Conservation (phyloP, 2,113 vertebrate genomes). For the Sinocyclocheilus rhinocerous region DNA sequence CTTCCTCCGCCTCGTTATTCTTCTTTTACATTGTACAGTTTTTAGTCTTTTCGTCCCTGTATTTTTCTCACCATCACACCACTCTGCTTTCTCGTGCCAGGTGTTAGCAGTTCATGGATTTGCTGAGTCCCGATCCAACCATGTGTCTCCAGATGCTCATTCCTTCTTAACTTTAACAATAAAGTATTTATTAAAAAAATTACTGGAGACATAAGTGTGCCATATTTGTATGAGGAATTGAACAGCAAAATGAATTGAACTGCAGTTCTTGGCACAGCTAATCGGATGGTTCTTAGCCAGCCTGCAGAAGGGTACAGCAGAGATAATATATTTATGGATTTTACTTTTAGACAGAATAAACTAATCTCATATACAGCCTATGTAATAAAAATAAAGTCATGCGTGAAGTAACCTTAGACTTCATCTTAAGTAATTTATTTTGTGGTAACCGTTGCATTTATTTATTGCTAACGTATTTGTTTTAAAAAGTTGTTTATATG, state of each 20-base stretch:
- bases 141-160: not conserved
- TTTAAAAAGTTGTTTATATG: too few species aligned
- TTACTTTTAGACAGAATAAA: too few species aligned
- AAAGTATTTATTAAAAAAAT: conserved; percentile 36
- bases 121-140: not conserved
- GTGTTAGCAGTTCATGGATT: not conserved
- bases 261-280: not conserved
- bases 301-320: not conserved
- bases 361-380: too few species aligned
- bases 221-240: conserved; percentile 39
- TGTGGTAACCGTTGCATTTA: too few species aligned
- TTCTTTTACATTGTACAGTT: not conserved
- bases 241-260: too few species aligned
- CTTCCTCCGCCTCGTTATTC: not conserved
- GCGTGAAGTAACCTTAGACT: too few species aligned
- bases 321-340: too few species aligned
- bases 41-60: not conserved
- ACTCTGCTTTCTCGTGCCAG: not conserved
- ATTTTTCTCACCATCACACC: not conserved
- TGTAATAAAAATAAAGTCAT: too few species aligned
- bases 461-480: too few species aligned
- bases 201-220: conserved; percentile 39
- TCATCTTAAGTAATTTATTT: too few species aligned
- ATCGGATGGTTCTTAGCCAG: not conserved
- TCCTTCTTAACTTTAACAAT: not conserved